These are phyloP conservation scores for Gibbula magus DNA, from an alignment of 2,888 invertebrate species.

Conservation along the genomic window DNA sequence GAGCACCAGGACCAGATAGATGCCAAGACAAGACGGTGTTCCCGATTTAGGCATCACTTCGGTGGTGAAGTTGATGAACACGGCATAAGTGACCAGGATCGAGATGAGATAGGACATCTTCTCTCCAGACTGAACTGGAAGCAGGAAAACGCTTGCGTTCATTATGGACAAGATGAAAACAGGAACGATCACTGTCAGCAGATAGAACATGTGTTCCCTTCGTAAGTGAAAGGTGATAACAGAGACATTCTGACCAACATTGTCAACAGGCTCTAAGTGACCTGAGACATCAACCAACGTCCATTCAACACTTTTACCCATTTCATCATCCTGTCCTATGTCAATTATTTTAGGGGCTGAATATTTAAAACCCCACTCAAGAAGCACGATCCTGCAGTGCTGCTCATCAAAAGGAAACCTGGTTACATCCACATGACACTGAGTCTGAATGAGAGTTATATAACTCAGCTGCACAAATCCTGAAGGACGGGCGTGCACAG, in stretches of 20 bases:
- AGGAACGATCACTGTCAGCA: constrained; percentile 8
- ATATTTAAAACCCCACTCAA: no score
- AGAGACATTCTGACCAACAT: neutral
- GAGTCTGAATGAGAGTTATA: no score
- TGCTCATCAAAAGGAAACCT: no score
- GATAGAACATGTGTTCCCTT: neutral
- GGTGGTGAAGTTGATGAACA: constrained; percentile 23
- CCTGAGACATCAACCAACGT: neutral
- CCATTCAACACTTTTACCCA: neutral
- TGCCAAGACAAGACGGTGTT: neutral
- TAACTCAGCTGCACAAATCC: no score
- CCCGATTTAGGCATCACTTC: constrained; percentile 24
- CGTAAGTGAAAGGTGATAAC: neutral
- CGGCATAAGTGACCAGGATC: constrained; percentile 25
- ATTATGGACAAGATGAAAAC: constrained; percentile 5
- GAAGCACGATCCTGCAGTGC: no score
- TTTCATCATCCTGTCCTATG: no score
- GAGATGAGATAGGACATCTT: constrained; percentile 28
- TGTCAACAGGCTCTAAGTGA: no score
- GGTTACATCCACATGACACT: no score
- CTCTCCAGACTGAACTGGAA: constrained; percentile 7
- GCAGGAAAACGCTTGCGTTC: constrained; percentile 8
- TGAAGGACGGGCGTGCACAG: no score
- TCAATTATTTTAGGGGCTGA: neutral
- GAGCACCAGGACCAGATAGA: neutral